Evolutionary conservation across 1,140 invertebrate species (phyloP).

Genomic region (Sogatella furcifera): DNA sequence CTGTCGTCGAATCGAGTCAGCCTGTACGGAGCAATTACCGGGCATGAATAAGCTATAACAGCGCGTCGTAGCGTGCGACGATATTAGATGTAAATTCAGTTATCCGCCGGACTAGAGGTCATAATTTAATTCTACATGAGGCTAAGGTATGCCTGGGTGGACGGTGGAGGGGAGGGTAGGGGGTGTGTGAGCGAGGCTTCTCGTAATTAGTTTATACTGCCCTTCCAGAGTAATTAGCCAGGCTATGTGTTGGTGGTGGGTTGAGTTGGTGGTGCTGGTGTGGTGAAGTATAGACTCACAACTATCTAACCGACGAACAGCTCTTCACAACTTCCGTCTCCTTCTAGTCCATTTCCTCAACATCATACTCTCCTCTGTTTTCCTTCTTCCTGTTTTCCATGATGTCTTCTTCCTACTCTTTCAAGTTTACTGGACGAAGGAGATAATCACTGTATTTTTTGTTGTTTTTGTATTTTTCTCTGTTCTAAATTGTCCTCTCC

Average conservation of each 20-base stretch:
- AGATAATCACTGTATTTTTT: too few species aligned
- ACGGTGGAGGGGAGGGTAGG: not conserved
- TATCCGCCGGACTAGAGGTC: conserved; percentile 1
- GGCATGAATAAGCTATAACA: conserved; percentile 1
- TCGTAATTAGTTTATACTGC: conserved; percentile 1
- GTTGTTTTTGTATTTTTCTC: too few species aligned
- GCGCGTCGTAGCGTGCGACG: not conserved
- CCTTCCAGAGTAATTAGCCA: conserved; percentile 1
- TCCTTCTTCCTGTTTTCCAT: too few species aligned
- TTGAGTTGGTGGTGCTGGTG: too few species aligned
- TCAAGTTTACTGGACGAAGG: too few species aligned
- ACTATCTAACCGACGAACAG: not conserved
- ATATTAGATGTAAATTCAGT: conserved; percentile 3
- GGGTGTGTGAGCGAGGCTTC: not conserved
- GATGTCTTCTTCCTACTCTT: too few species aligned
- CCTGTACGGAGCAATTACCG: not conserved
- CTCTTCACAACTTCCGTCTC: not conserved
- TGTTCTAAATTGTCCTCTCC: too few species aligned
- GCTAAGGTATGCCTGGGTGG: not conserved
- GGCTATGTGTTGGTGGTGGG: not conserved
- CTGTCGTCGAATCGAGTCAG: not conserved
- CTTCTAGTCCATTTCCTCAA: too few species aligned
- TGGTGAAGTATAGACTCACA: too few species aligned
- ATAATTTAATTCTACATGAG: conserved; percentile 1
- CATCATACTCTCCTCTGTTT: too few species aligned